These are phyloP conservation scores for Craseonycteris thonglongyai DNA, from an alignment of 2,113 vertebrate genomes.

Conservation along the genomic window DNA sequence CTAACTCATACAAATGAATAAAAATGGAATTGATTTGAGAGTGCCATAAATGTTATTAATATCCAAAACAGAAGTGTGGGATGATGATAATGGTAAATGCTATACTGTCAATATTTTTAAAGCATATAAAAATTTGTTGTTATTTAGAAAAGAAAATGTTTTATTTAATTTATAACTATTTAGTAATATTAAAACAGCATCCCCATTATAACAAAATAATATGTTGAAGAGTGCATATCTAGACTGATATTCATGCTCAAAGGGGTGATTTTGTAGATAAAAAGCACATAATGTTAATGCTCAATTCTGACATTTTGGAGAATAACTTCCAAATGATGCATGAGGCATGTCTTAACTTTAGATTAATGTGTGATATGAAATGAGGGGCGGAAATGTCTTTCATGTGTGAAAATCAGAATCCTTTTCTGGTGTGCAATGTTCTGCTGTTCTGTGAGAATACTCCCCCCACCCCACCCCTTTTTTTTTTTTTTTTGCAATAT, in stretches of 20 bases:
- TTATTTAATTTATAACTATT: neutral
- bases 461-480: too few relatives aligned
- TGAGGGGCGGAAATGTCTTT: slow-evolving; percentile 5
- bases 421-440: neutral
- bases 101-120: neutral
- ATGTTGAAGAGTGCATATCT: neutral
- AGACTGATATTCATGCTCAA: neutral
- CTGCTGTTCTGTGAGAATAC: neutral
- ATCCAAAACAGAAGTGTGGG: neutral
- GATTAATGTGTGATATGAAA: neutral
- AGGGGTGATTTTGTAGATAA: neutral
- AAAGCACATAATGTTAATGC: neutral
- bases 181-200: neutral
- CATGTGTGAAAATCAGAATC: neutral
- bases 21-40: neutral
- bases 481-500: neutral
- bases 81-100: neutral
- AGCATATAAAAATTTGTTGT: neutral
- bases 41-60: neutral
- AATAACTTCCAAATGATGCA: slow-evolving; percentile 27
- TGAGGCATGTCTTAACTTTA: slow-evolving; percentile 47
- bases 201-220: neutral
- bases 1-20: neutral
- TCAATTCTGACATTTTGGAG: slow-evolving; percentile 32
- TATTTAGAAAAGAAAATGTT: slow-evolving; percentile 11